Evolutionary conservation across 2,113 vertebrate species (phyloP), one percentile per base, ranked within the genome.

Genomic region (Setophaga petechia): DNA sequence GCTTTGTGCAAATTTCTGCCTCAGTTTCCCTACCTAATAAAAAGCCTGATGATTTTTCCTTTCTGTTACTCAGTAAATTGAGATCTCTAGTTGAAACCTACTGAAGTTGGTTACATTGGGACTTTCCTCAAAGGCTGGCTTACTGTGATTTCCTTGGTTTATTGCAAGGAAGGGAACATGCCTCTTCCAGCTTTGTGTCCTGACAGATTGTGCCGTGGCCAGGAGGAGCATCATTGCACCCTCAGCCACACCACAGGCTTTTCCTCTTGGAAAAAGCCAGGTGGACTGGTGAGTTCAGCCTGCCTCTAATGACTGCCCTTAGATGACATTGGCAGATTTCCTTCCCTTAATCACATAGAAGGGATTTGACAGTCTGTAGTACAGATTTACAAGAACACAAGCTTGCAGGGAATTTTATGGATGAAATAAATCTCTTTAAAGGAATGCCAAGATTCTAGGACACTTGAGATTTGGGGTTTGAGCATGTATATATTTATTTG

Each of bases 371-470:
- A 89, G 78, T 73, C 81, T 79, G 43, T 62, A 87, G 63, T 85
- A 71, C 54, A 92, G 72, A 71, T 89, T 92, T 84, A 73, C 82
- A 95, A 83, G 92, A 94, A 74, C 79, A 77, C 49, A 62, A 58
- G 17, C 55, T 93, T 92, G 54, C 49, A 72, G 86, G 33, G 62
- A 96, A 92, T 89, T 96, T 95, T 76, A 73, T 90, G 88, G 92
- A 73, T 92, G 18, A 87, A 94, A 91, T 92, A 90, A 86, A 91
- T 84, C 69, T 94, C 71, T 93, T 90, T 87, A 78, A 79, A 89
- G 69, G 66, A 92, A 93, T 89, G 86, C 68, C 93, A 95, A 46
- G 62, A 73, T 61, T 84, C 66, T 84, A 16, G 73, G 76, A 92
- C 80, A 75, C 88, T 81, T 78, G 85, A 94, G 94, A 67, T 80